Conservation (phyloP, 2,797 vertebrate genomes). For the Ammospiza maritima region DNA sequence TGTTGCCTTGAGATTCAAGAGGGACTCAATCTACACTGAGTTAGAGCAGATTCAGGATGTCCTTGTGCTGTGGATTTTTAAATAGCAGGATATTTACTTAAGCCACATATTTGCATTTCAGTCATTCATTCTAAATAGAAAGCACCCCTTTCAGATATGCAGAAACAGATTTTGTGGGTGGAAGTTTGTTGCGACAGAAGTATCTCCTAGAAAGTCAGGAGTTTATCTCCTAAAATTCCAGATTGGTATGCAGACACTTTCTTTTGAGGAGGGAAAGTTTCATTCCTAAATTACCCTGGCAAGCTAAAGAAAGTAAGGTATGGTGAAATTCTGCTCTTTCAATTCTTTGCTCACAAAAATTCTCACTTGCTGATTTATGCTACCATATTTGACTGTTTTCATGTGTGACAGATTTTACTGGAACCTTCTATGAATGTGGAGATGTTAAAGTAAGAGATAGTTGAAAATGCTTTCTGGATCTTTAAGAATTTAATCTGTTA, state of each 20-base stretch:
- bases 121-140: not conserved
- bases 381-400: not conserved
- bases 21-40: fast-evolving
- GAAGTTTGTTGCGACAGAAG: not conserved
- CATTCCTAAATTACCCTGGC: not conserved
- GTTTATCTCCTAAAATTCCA: not conserved
- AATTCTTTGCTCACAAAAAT: not conserved
- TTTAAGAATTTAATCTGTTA: not conserved
- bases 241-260: not conserved
- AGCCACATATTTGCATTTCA: not conserved
- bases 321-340: not conserved
- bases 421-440: not conserved
- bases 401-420: not conserved
- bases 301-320: not conserved
- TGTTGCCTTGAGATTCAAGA: not conserved
- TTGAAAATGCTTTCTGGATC: not conserved
- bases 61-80: not conserved
- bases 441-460: not conserved
- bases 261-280: not conserved
- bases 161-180: not conserved
- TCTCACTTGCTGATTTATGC: not conserved
- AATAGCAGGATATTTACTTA: not conserved
- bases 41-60: not conserved
- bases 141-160: not conserved
- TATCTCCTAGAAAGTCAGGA: not conserved